These are phyloP conservation scores for Melanotaenia maccullochi DNA, from an alignment of 2,797 vertebrate species.

Conservation along the genomic window DNA sequence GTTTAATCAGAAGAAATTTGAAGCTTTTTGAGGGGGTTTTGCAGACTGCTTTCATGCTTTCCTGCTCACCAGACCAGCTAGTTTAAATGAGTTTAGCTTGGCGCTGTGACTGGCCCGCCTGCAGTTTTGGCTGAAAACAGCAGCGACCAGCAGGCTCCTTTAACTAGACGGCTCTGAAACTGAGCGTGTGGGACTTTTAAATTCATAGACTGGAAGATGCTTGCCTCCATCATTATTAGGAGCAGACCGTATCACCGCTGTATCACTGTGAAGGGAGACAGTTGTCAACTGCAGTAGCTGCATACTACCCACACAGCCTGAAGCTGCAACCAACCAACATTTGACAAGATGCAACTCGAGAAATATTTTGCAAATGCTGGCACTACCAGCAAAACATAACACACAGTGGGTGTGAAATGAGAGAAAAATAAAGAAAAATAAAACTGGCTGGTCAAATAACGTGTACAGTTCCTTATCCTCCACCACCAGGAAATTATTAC, in stretches of 20 bases:
- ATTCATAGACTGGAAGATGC: slow-evolving; percentile 48
- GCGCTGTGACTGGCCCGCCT: slow-evolving; percentile 59
- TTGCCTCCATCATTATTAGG: slow-evolving; percentile 18
- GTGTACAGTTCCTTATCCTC: slow-evolving; percentile 19
- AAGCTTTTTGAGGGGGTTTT: too few species aligned
- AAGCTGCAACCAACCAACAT: slow-evolving; percentile 8
- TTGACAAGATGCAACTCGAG: not conserved
- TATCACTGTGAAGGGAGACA: slow-evolving; percentile 22
- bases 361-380: not conserved
- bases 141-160: slow-evolving; percentile 44
- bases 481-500: slow-evolving; percentile 36
- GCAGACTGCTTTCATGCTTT: slow-evolving; percentile 51
- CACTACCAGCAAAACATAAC: not conserved
- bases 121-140: slow-evolving; percentile 39
- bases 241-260: slow-evolving; percentile 46
- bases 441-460: slow-evolving; percentile 7
- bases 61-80: slow-evolving; percentile 41
- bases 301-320: slow-evolving; percentile 3
- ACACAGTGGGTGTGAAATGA: not conserved
- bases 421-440: slow-evolving; percentile 7
- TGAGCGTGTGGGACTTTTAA: slow-evolving; percentile 27
- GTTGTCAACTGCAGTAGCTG: slow-evolving; percentile 22
- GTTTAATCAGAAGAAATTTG: too few species aligned
- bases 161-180: slow-evolving; percentile 19
- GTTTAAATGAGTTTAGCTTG: slow-evolving; percentile 50